These are phyloP conservation scores for Pseudomyrmex sp. DNA, from an alignment of 1,140 invertebrate genomes.

Conservation along the genomic window DNA sequence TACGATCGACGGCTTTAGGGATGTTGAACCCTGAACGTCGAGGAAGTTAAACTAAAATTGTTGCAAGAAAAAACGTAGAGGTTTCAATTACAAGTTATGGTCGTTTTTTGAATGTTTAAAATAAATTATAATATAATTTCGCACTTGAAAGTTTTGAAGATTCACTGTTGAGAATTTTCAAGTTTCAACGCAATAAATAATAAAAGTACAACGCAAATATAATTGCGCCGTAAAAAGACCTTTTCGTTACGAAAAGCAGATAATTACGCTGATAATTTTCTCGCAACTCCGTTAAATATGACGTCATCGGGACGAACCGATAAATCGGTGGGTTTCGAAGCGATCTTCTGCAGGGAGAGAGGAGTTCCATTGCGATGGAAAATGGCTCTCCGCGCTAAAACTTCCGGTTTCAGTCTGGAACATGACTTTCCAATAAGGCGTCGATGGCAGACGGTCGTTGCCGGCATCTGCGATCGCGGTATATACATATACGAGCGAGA, in stretches of 20 bases:
- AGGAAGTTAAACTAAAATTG: not conserved
- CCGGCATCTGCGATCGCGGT: slow-evolving; percentile 70
- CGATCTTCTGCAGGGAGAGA: not conserved
- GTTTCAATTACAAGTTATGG: not conserved
- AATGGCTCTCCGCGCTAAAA: slow-evolving; percentile 46
- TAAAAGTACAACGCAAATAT: too few relatives aligned
- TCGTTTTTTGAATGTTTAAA: too few relatives aligned
- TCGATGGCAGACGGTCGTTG: slow-evolving; percentile 60
- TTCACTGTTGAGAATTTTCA: too few relatives aligned
- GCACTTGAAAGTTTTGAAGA: too few relatives aligned
- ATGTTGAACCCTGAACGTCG: not conserved
- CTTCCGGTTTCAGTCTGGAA: slow-evolving; percentile 80
- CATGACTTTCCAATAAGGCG: slow-evolving; percentile 82
- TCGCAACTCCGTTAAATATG: not conserved
- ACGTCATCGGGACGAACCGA: not conserved
- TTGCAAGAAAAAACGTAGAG: not conserved
- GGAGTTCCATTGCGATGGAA: slow-evolving; percentile 27
- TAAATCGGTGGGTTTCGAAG: slow-evolving; percentile 13
- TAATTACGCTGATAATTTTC: too few relatives aligned
- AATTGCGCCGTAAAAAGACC: not conserved
- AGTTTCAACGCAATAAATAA: too few relatives aligned
- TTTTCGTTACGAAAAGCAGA: too few relatives aligned
- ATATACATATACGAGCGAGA: slow-evolving; percentile 22
- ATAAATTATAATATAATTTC: too few relatives aligned
- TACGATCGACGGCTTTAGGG: not conserved